These are phyloP conservation scores for Leucoraja ocellata DNA, from an alignment of 2,797 vertebrate species.

Conservation along the genomic window DNA sequence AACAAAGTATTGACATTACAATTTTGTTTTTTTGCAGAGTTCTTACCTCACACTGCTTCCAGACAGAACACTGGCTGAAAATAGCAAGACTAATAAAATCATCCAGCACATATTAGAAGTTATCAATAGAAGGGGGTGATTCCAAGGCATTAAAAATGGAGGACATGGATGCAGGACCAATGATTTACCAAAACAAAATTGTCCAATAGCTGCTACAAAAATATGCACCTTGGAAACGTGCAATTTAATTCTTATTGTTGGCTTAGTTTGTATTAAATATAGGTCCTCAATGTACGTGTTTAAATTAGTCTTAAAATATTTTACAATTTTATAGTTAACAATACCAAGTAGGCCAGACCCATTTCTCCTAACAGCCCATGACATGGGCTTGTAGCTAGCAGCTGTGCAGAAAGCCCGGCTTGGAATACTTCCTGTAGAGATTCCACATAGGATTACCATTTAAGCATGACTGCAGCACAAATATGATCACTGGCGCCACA, in stretches of 20 bases:
- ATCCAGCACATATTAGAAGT: conserved; percentile 34
- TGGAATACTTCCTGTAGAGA: not conserved
- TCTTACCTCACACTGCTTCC: conserved; percentile 30
- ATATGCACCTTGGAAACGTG: not conserved
- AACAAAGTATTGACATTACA: conserved; percentile 28
- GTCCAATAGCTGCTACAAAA: not conserved
- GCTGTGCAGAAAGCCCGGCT: not conserved
- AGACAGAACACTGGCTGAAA: conserved; percentile 29
- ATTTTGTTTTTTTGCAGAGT: conserved; percentile 27
- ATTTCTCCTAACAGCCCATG: not conserved
- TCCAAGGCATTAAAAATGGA: not conserved
- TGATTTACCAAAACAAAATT: not conserved
- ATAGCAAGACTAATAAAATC: conserved; percentile 32
- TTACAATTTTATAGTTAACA: not conserved
- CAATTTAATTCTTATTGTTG: not conserved
- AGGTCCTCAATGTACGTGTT: not conserved
- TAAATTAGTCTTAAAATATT: not conserved
- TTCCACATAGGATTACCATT: not conserved
- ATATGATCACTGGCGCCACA: not conserved
- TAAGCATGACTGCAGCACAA: not conserved
- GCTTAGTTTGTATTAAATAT: not conserved
- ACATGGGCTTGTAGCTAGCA: not conserved
- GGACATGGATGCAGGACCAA: not conserved
- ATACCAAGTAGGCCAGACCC: not conserved
- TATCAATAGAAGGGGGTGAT: conserved; percentile 31